Evolutionary conservation across 2,113 vertebrate species (phyloP).

Genomic region (Melanerpes formicivorus): DNA sequence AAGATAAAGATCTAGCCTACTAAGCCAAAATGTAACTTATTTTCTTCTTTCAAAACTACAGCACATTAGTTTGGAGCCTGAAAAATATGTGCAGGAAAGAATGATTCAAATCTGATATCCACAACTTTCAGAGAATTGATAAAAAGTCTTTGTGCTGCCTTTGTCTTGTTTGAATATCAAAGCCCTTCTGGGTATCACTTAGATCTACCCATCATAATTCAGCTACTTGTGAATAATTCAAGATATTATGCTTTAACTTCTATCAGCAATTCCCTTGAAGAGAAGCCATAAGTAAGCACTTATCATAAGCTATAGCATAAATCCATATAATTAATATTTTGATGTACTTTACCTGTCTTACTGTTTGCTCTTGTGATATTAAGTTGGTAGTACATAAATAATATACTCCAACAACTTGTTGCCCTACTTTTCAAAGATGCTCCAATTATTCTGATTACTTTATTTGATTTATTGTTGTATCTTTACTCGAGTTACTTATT

Average conservation of each 20-base stretch:
- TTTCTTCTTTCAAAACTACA: neutral
- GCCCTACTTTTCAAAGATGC: conserved; percentile 57
- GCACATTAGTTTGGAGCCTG: neutral
- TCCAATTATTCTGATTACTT: conserved; percentile 63
- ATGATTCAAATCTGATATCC: neutral
- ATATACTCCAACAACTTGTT: conserved; percentile 11
- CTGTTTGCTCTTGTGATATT: conserved; percentile 60
- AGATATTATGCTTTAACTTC: neutral
- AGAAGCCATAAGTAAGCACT: conserved; percentile 9
- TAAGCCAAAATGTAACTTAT: neutral
- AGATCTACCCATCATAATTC: neutral
- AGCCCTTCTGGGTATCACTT: neutral
- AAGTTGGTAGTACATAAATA: conserved; percentile 62
- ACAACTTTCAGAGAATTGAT: neutral
- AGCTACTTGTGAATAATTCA: conserved; percentile 49
- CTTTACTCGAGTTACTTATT: conserved; percentile 1
- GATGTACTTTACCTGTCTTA: conserved; percentile 55
- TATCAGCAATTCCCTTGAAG: conserved; percentile 36
- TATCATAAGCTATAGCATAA: conserved; percentile 22
- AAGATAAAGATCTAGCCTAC: neutral
- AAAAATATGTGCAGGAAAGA: neutral
- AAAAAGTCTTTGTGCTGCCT: neutral
- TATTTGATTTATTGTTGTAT: conserved; percentile 40
- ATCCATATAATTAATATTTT: conserved; percentile 71
- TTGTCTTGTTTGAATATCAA: conserved; percentile 9